These are phyloP conservation scores for Suricata suricatta DNA, from an alignment of 2,113 vertebrate species.

Conservation along the genomic window DNA sequence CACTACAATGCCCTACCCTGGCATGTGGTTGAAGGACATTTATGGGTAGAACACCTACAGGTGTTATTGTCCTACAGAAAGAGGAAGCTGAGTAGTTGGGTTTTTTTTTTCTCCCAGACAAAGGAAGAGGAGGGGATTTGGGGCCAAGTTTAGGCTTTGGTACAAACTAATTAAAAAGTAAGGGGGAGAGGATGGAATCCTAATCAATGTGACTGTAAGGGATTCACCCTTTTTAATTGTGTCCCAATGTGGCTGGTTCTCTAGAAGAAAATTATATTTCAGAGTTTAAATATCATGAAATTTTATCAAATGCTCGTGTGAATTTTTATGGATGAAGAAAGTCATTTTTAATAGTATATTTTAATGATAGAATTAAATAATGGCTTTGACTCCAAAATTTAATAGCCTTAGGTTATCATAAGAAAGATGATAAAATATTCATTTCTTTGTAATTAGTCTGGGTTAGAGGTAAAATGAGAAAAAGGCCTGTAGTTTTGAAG, in stretches of 20 bases:
- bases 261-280: conserved; percentile 35
- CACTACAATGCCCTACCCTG: neutral
- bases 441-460: conserved; percentile 84
- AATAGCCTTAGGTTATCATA: conserved; percentile 82
- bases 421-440: conserved; percentile 84
- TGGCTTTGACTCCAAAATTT: conserved; percentile 80
- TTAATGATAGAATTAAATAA: conserved; percentile 82
- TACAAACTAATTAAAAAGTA: conserved; percentile 59
- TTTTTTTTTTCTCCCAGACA: neutral
- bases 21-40: conserved; percentile 43
- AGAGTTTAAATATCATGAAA: conserved; percentile 56
- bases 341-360: conserved; percentile 78
- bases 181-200: conserved; percentile 24
- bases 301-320: conserved; percentile 51
- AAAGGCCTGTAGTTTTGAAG: conserved; percentile 64
- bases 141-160: conserved; percentile 35
- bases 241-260: conserved; percentile 24
- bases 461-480: conserved; percentile 68
- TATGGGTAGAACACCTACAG: neutral
- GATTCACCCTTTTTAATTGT: conserved; percentile 3
- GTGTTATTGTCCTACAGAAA: neutral
- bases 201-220: neutral
- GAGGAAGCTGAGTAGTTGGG: neutral
- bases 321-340: conserved; percentile 56
- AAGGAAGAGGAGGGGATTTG: neutral